Evolutionary conservation across 2,797 vertebrate species (phyloP), one percentile per base, ranked within the genome.

Genomic region (Pseudocheirus occidentalis): DNA sequence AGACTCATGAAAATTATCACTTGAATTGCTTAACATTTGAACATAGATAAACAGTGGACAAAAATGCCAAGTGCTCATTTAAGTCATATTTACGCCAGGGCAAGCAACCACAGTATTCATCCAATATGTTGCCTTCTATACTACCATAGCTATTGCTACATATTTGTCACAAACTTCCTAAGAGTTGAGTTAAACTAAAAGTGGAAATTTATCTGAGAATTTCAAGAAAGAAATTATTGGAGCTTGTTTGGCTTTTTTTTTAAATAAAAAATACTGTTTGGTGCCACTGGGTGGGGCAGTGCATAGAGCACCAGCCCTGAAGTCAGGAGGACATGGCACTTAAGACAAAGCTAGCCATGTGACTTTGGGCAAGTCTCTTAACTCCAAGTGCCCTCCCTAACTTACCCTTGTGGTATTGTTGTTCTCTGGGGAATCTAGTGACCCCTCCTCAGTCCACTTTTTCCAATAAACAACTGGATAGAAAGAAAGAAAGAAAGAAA

Each of bases 31-130:
- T 59, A 95, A 31, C 1, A 93, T 96, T 27, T 95, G 58, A 92
- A 6, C 66, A 73, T 62, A 59, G 59, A 29, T 92, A 97, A 97
- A 95, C 90, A 97, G 93, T 94, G 96, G 96, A 94, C 91, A 95
- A 4, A 28, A 96, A 95, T 96, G 7, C 5, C 95, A 97, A 94
- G 93, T 96, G 92, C 92, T 96, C 93, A 95, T 94, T 95, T 55
- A 92, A 93, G 57, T 95, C 59, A 92, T 92, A 55, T 58, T 92
- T 94, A 94, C 87, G 89, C 13, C 56, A 94, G 2, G 54, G 53
- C 94, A 90, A 91, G 53, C 6, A 89, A 59, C 2, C 90, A 13
- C 14, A 87, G 56, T 93, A 92, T 93, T 96, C 94, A 95, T 92
- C 53, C 87, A 46, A 89, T 92, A 89, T 28, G 87, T 55, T 73